Base-by-base conservation (phyloP, 2,113 vertebrate species). In the Ranitomeya imitator region DNA sequence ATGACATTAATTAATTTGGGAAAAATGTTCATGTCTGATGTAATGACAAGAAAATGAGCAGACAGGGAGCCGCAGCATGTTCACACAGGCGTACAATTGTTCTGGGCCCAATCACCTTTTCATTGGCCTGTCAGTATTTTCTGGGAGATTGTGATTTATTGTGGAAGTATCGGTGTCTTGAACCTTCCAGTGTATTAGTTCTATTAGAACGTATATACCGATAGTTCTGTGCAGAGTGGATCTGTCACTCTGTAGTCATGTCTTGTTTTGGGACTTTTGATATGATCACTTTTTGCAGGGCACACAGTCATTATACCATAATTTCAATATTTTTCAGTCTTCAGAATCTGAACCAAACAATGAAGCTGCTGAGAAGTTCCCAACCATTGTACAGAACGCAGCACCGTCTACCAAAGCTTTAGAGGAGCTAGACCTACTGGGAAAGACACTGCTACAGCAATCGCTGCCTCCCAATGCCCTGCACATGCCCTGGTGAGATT, bases 381-480 rank as follows among this genome's bases (percentile, higher is more conserved):
- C 90, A 23, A 90, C 91, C 0, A 91, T 81, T 16, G 88, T 90
- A 12, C 90, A 88, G 12, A 57, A 81, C 0, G 78, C 93, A 0
- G 90, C 88, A 55, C 83, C 91, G 0, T 60, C 84, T 0, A 93
- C 93, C 82, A 97, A 95, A 84, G 95, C 96, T 89, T 93, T 99
- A 92, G 97, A 98, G 37, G 97, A 97, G 91, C 93, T 99, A 87
- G 97, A 99, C 83, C 89, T 97, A 83, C 93, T 99, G 90, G 98
- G 98, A 77, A 99, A 98, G 93, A 97, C 96, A 0, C 93, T 99
- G 85, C 90, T 99, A 83, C 97, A 98, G 90, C 97, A 99, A 93
- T 97, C 98, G 0, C 92, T 99, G 90, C 98, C 98, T 88, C 97
- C 98, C 14, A 96, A 96, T 83, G 95, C 94, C 88, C 96, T 97